Evolutionary conservation across 2,113 vertebrate species (phyloP).

Genomic region (Ariopsis seemanni): DNA sequence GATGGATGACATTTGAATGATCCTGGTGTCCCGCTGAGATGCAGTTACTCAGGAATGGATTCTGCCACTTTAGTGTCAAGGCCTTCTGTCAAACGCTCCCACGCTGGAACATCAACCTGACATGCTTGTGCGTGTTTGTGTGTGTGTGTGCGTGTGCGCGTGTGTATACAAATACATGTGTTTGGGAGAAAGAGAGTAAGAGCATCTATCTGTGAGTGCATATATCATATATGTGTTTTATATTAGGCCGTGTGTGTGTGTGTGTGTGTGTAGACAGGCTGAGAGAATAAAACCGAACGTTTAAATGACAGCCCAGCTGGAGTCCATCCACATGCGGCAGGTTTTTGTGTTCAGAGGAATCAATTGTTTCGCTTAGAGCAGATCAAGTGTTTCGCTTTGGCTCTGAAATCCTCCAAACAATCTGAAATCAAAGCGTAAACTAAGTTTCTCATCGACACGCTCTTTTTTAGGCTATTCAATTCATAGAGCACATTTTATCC

Average conservation of each 20-base stretch:
- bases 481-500: neutral
- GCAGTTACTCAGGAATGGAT: constrained; percentile 25
- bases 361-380: constrained; percentile 3
- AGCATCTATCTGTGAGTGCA: neutral
- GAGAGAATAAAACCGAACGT: constrained; percentile 33
- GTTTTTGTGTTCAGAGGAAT: constrained; percentile 22
- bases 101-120: neutral
- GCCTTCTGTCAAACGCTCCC: constrained; percentile 23
- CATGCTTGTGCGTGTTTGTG: neutral
- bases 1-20: constrained; percentile 23
- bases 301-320: constrained; percentile 45
- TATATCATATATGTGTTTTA: constrained; percentile 1
- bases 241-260: neutral
- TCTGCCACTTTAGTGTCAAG: constrained; percentile 30
- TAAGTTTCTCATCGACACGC: neutral
- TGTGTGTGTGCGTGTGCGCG: neutral
- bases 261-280: constrained; percentile 33
- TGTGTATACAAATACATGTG: neutral
- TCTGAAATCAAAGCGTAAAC: neutral
- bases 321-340: constrained; percentile 17
- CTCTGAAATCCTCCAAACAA: neutral
- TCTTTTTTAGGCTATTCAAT: neutral
- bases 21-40: constrained; percentile 2
- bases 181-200: neutral
- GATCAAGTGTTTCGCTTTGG: constrained; percentile 2